Conservation (phyloP, 1,140 invertebrate genomes). For the Carcinoscorpius rotundicauda region DNA sequence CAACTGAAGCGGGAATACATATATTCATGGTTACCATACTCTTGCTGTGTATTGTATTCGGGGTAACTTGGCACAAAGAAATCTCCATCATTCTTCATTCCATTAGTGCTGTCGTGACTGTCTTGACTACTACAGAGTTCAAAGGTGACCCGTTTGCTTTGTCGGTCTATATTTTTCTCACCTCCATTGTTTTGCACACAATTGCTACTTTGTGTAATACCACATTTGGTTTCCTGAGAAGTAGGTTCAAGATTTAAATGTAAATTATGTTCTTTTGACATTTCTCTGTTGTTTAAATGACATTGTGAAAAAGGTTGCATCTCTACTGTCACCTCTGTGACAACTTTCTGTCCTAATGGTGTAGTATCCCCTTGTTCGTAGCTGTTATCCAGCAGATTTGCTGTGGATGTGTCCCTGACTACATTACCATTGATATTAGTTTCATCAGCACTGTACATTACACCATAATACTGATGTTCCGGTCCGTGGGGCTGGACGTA, state of each 20-base stretch:
- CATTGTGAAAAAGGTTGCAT: slow-evolving; percentile 9
- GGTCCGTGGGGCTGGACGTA: not conserved
- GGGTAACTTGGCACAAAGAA: slow-evolving; percentile 19
- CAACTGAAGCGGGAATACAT: slow-evolving; percentile 7
- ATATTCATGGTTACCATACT: slow-evolving; percentile 19
- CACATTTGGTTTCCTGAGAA: slow-evolving; percentile 9
- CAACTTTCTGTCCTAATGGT: slow-evolving; percentile 14
- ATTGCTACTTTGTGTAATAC: slow-evolving; percentile 14
- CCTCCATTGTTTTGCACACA: too few species aligned
- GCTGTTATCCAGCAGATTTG: not conserved
- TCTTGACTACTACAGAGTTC: slow-evolving; percentile 16
- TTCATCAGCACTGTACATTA: not conserved
- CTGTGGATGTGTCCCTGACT: not conserved
- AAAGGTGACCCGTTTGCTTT: slow-evolving; percentile 20
- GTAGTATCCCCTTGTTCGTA: slow-evolving; percentile 4
- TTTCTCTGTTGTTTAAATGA: slow-evolving; percentile 1
- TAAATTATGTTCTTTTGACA: too few species aligned
- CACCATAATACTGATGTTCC: not conserved
- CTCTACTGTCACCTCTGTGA: slow-evolving; percentile 20
- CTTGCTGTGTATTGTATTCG: slow-evolving; percentile 19
- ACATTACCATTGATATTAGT: not conserved
- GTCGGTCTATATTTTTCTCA: slow-evolving; percentile 15
- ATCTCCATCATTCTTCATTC: slow-evolving; percentile 14
- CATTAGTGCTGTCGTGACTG: slow-evolving; percentile 10
- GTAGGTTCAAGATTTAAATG: not conserved